Percentiles rank a stretch among this genome's conserved stretches.
phyloP scores from a whole-genome alignment of 2,888 invertebrate species.

The Halictus quadricinctus region DNA sequence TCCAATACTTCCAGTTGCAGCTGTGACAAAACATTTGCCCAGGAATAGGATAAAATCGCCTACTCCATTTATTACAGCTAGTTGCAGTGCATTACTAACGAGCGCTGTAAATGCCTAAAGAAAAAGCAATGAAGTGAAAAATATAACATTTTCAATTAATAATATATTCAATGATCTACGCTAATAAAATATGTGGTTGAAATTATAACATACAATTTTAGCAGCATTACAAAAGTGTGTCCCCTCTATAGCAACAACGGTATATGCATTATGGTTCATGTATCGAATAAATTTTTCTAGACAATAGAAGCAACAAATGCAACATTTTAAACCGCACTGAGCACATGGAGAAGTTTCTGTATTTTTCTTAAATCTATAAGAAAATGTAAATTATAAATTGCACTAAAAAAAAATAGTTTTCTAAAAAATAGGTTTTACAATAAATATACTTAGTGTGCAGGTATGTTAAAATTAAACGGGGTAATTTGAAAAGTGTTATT shows the following conservation, averaged over 20 bases:
- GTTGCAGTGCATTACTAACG: slow-evolving; percentile 92
- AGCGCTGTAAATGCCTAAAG: slow-evolving; percentile 93
- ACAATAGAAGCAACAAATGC: slow-evolving; percentile 95
- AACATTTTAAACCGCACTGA: slow-evolving; percentile 89
- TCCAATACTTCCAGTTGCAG: slow-evolving; percentile 91
- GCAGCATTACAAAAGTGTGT: slow-evolving; percentile 96
- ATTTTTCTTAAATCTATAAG: slow-evolving; percentile 86
- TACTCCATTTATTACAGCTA: slow-evolving; percentile 95
- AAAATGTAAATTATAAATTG: slow-evolving; percentile 35
- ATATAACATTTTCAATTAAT: slow-evolving; percentile 11
- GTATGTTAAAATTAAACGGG: slow-evolving; percentile 93
- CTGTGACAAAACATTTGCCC: slow-evolving; percentile 92
- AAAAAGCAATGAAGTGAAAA: slow-evolving; percentile 13
- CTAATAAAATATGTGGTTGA: not conserved
- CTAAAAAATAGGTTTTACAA: slow-evolving; percentile 1
- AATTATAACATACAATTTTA: slow-evolving; percentile 87
- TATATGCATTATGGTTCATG: slow-evolving; percentile 97
- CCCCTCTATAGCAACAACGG: slow-evolving; percentile 95
- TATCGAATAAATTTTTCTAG: slow-evolving; percentile 96
- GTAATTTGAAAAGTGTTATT: slow-evolving; percentile 96
- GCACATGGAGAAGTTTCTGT: slow-evolving; percentile 90
- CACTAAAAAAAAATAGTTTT: slow-evolving; percentile 10
- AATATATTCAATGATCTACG: slow-evolving; percentile 21
- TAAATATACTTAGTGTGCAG: slow-evolving; percentile 92
- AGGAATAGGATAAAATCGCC: slow-evolving; percentile 97